Evolutionary conservation across 2,888 invertebrate species (phyloP).

Genomic region (Globia sparganii): DNA sequence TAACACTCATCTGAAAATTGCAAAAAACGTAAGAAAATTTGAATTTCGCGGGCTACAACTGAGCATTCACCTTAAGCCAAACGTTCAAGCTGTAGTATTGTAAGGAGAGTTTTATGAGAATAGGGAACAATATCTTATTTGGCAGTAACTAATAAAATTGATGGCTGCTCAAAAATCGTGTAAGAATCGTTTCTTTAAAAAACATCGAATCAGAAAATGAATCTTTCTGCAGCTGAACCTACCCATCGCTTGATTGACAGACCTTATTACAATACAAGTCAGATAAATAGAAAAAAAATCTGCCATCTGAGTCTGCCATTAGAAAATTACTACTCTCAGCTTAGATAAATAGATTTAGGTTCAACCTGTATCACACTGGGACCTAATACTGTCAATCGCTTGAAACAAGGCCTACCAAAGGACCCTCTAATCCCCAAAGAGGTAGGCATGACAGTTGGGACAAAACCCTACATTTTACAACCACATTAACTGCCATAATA

Average conservation of each 20-base stretch:
- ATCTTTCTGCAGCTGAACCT: background rate
- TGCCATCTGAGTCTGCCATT: constrained; percentile 12
- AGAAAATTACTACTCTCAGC: constrained; percentile 15
- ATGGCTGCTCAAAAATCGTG: background rate
- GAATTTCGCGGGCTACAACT: no score
- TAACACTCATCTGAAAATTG: no score
- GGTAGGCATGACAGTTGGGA: constrained; percentile 27
- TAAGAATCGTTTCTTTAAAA: background rate
- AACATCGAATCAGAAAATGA: background rate
- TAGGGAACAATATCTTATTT: background rate
- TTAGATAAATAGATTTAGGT: constrained; percentile 18
- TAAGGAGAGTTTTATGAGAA: background rate
- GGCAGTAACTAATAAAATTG: background rate
- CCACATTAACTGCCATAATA: constrained; percentile 40
- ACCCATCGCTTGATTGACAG: background rate
- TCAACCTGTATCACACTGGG: constrained; percentile 28
- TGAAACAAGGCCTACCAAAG: constrained; percentile 27
- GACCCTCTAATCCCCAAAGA: constrained; percentile 39
- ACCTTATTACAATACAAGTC: background rate
- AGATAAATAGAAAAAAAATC: background rate
- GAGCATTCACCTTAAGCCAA: background rate
- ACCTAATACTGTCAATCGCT: constrained; percentile 49
- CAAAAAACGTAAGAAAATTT: no score
- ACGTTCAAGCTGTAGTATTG: background rate
- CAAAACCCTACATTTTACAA: constrained; percentile 3